Evolutionary conservation across 2,113 vertebrate genomes (phyloP), one percentile per base, ranked within the genome.

Genomic region (Hymenochirus boettgeri): DNA sequence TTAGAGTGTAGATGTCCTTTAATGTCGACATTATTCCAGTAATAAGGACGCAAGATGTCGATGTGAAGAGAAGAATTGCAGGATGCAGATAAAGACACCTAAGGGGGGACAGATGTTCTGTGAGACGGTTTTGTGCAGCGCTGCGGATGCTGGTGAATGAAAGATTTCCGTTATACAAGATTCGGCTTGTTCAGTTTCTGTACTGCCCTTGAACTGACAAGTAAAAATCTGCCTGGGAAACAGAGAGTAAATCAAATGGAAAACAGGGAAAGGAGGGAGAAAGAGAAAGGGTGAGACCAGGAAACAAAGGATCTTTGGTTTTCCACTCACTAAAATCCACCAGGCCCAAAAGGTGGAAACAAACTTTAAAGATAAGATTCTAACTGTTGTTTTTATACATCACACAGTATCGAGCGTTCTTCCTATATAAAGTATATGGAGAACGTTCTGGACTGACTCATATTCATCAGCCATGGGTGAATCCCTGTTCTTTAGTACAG

Each of bases 191-290:
- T 75, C 71, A 72, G 82, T 82, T 82, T 81, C 79, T 83, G 82
- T 85, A 82, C 83, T 87, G 85, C 78, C 87, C 88, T 87, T 90
- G 87, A 89, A 88, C 84, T 82, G 86, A 82, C 80, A 82, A 85
- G 82, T 67, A 81, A 81, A 78, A 81, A 81, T 83, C 74, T 70
- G 79, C 78, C 61, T 80, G 72, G 52, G 74, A 72, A 77, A 76
- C 69, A 66, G 75, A 81, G 74, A 83, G 78, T 82, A 74, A 74
- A 77, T 72, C 75, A 79, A 71, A 61, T 26, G 21, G 71, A 73
- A 77, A 74, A 72, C 69, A 72, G 71, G 62, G 73, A 59, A 73
- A 74, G 74, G 75, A 77, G 75, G 77, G 74, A 84, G 81, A 83
- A 84, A 78, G 77, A 71, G 72, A 80, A 72, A 19, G 22, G 46